These are phyloP conservation scores for Xerus inauris DNA, from an alignment of 2,113 vertebrate species.

Conservation along the genomic window DNA sequence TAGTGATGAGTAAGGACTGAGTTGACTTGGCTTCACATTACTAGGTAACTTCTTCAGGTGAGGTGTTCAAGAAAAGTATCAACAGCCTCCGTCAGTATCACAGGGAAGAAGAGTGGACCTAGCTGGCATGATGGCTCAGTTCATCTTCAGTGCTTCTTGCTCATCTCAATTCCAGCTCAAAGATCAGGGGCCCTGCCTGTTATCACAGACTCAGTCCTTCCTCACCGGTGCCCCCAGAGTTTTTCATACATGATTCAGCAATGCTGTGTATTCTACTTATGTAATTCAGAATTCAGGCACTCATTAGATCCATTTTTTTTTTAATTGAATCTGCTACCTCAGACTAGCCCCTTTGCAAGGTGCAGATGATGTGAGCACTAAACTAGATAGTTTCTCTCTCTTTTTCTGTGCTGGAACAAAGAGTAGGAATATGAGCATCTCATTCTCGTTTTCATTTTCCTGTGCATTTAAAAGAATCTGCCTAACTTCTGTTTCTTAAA, in stretches of 20 bases:
- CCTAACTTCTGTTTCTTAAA: background rate
- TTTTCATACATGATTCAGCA: background rate
- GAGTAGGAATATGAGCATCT: background rate
- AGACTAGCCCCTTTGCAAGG: background rate
- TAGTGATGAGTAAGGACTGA: background rate
- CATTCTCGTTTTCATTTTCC: background rate
- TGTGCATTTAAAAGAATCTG: background rate
- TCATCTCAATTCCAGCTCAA: background rate
- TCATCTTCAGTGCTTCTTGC: background rate
- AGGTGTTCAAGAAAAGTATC: background rate
- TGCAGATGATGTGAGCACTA: background rate
- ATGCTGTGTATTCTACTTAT: background rate
- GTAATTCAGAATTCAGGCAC: background rate
- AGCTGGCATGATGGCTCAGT: background rate
- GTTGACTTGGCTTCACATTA: background rate
- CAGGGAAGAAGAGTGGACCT: rapidly evolving
- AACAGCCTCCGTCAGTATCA: background rate
- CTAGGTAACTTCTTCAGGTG: background rate
- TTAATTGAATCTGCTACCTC: background rate
- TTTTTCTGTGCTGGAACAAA: background rate
- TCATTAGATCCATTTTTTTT: background rate
- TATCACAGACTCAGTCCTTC: background rate
- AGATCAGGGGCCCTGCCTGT: rapidly evolving
- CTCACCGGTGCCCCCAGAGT: background rate
- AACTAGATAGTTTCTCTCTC: background rate